Conservation (phyloP, 2,888 invertebrate species). For the Drosophila percnosoma region DNA sequence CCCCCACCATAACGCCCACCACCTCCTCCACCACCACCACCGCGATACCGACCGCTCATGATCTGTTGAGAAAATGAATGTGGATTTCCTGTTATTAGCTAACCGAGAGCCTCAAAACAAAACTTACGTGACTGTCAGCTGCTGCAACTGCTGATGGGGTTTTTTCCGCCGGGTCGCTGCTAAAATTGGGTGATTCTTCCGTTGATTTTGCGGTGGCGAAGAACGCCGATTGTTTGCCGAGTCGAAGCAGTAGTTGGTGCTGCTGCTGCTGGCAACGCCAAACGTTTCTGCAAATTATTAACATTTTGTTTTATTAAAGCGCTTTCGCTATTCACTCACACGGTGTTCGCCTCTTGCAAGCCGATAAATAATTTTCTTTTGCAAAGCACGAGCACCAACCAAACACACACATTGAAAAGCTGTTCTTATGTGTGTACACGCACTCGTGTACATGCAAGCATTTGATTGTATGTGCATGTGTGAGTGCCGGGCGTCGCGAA, state of each 20-base stretch:
- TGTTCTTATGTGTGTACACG: constrained; percentile 7
- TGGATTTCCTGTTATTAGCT: constrained; percentile 5
- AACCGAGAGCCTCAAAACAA: constrained; percentile 2
- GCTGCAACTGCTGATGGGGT: constrained; percentile 36
- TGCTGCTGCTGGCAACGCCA: constrained; percentile 64
- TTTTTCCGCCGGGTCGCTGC: constrained; percentile 28
- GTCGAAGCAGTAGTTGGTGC: constrained; percentile 56
- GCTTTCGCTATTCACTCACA: constrained; percentile 17
- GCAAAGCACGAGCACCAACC: constrained; percentile 59
- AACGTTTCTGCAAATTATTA: constrained; percentile 76
- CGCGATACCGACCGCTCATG: constrained; percentile 80
- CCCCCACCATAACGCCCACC: constrained; percentile 66
- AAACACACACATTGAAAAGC: constrained; percentile 26
- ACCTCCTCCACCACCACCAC: constrained; percentile 64
- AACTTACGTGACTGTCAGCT: constrained; percentile 77
- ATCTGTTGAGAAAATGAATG: constrained; percentile 49
- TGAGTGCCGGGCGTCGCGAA: constrained; percentile 75
- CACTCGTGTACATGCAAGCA: constrained; percentile 17
- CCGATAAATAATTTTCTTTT: constrained; percentile 43
- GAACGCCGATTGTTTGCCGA: constrained; percentile 46
- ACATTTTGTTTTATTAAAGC: constrained; percentile 48
- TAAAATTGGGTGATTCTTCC: constrained; percentile 27
- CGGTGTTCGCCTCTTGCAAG: constrained; percentile 30
- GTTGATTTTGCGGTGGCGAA: constrained; percentile 32
- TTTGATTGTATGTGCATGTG: constrained; percentile 15